These are phyloP conservation scores for Drosophila micromelanica DNA, from an alignment of 1,140 invertebrate species.

Conservation along the genomic window DNA sequence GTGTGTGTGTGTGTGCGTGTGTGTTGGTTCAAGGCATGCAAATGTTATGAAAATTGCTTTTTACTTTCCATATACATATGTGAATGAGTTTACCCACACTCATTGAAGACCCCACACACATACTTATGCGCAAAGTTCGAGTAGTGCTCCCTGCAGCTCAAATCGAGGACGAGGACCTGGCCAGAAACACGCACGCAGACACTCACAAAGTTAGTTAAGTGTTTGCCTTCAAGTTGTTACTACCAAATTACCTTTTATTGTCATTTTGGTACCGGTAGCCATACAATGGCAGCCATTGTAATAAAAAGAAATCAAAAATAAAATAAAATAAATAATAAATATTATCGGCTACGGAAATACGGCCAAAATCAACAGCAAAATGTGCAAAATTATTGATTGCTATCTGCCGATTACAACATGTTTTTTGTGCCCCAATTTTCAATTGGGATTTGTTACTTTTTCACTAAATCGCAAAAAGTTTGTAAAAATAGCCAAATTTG, in stretches of 20 bases:
- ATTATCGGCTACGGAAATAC: conserved; percentile 22
- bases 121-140: conserved; percentile 16
- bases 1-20: conserved; percentile 20
- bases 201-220: conserved; percentile 70
- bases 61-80: conserved; percentile 74
- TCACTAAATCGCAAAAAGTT: neutral
- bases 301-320: conserved; percentile 20
- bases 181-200: conserved; percentile 14
- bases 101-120: conserved; percentile 16
- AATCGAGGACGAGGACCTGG: conserved; percentile 13
- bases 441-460: conserved; percentile 11
- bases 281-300: conserved; percentile 29
- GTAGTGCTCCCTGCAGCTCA: conserved; percentile 14
- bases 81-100: conserved; percentile 61
- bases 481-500: neutral
- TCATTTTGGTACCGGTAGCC: conserved; percentile 40
- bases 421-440: conserved; percentile 6
- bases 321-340: conserved; percentile 18
- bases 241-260: conserved; percentile 79
- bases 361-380: conserved; percentile 20
- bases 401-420: neutral
- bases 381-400: conserved; percentile 30
- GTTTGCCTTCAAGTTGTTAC: conserved; percentile 75
- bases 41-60: conserved; percentile 82
- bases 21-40: conserved; percentile 78